phyloP scores from a whole-genome alignment of 2,113 vertebrate species.

The Xenopus tropicalis region UCB_Xtro_10.0 CM004443.2:27543501-27544000 shows the following conservation, averaged over 20 bases:
- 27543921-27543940: neutral
- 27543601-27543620: no score
- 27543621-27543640: no score
- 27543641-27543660: no score
- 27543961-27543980: no score
- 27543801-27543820: slow-evolving; percentile 97
- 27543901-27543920: neutral
- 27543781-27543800: slow-evolving; percentile 96
- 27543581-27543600: no score
- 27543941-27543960: no score
- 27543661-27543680: slow-evolving; percentile 68
- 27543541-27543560: no score
- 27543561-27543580: no score
- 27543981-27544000: no score
- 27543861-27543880: slow-evolving; percentile 71
- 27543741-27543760: slow-evolving; percentile 84
- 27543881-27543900: neutral
- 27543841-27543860: slow-evolving; percentile 98
- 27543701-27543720: slow-evolving; percentile 62
- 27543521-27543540: no score
- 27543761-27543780: slow-evolving; percentile 90
- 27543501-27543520: no score
- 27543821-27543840: slow-evolving; percentile 96
- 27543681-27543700: slow-evolving; percentile 61
- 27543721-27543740: slow-evolving; percentile 67